Evolutionary conservation across 2,888 invertebrate genomes (phyloP).

Genomic region (Itoplectis maculator): DNA sequence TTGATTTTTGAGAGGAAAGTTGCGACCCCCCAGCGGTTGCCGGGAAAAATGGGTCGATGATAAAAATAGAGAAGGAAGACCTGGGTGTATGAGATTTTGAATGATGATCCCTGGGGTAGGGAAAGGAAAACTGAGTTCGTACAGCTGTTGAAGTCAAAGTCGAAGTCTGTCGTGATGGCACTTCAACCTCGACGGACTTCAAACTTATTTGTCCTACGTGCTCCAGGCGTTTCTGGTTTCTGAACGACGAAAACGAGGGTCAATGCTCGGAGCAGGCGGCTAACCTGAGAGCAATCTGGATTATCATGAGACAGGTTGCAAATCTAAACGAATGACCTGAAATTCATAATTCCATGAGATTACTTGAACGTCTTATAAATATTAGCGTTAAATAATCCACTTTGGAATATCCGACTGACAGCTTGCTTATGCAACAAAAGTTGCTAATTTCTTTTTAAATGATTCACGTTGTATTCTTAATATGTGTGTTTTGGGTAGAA

Average conservation of each 20-base stretch:
- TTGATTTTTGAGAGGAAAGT: constrained; percentile 39
- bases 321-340: no score
- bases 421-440: not conserved
- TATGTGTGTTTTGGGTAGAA: constrained; percentile 12
- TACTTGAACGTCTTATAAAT: not conserved
- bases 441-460: not conserved
- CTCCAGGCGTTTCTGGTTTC: not conserved
- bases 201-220: not conserved
- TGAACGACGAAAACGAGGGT: not conserved
- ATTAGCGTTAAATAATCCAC: not conserved
- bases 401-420: not conserved
- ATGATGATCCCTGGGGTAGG: not conserved
- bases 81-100: constrained; percentile 39
- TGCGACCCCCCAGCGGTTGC: not conserved
- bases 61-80: constrained; percentile 6
- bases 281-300: no score
- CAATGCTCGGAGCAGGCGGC: not conserved
- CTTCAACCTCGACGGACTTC: not conserved
- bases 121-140: not conserved
- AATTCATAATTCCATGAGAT: no score
- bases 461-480: not conserved
- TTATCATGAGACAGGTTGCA: no score
- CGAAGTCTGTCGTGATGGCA: no score
- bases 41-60: not conserved
- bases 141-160: not conserved